Evolutionary conservation across 2,888 invertebrate species (phyloP), one percentile per base, ranked within the genome.

Genomic region (Lasioglossum pauxillum): DNA sequence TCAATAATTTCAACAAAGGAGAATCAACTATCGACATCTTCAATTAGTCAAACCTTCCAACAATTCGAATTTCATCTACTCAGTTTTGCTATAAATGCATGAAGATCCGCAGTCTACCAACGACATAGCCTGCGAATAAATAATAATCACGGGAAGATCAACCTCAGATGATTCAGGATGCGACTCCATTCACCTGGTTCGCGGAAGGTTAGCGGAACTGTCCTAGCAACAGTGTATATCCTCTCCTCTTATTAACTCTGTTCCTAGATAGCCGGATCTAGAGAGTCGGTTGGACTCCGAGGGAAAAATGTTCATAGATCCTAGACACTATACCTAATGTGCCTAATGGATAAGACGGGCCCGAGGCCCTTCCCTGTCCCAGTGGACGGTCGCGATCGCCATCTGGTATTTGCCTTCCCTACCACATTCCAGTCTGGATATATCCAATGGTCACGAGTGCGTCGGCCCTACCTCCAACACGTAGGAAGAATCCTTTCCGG

Each of bases 361-460:
- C 64, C 31, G 64, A 16, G 64, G 46, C 71, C 49, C 57, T 57
- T n/a, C n/a, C 73, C 64, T 49, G 44, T 73, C 71, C 74, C 19
- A 16, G 46, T 67, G 72, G 73, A 78, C 72, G 75, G 79, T 75
- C 85, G 82, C 82, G 85, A 88, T 85, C 89, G 85, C 78, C 85
- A 80, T 87, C 87, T 85, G 82, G 83, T 90, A 88, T 86, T 88
- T 80, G 89, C 89, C 88, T 86, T 81, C 77, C 60, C 75, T 44
- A 69, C 53, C 69, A 57, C 89, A 90, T 90, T 88, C 90, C 89
- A 90, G 80, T 41, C 84, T 79, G 81, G 82, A 86, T 86, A 73
- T 80, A 88, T 88, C 90, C 83, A 90, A 83, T 86, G 87, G 86
- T 87, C 89, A 78, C 78, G 89, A 90, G 86, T 89, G 90, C 90